phyloP scores from a whole-genome alignment of 2,888 invertebrate genomes.

The Pyrochroa serraticornis region DNA sequence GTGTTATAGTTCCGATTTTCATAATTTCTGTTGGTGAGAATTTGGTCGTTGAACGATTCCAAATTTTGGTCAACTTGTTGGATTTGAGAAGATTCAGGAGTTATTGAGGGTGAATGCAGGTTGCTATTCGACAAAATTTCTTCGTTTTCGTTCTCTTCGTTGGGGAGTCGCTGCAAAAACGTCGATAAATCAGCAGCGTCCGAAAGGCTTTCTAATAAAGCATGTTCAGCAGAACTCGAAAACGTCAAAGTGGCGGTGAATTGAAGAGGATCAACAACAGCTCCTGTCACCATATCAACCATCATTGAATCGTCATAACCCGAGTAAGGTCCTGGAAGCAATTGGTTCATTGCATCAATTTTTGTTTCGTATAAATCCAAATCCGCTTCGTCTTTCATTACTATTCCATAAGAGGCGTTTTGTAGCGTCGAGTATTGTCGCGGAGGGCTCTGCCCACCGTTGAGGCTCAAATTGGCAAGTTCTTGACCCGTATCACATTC shows the following conservation, averaged over 20 bases:
- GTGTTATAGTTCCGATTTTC: conserved; percentile 48
- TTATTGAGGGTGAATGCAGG: conserved; percentile 74
- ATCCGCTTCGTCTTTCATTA: conserved; percentile 79
- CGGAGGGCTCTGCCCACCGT: conserved; percentile 57
- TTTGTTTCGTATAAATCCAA: conserved; percentile 74
- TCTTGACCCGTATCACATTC: conserved; percentile 78
- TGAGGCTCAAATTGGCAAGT: conserved; percentile 59
- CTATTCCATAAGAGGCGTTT: conserved; percentile 79
- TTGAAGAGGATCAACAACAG: conserved; percentile 81
- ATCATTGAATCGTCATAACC: conserved; percentile 70
- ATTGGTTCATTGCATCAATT: conserved; percentile 70
- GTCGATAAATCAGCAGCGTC: conserved; percentile 78
- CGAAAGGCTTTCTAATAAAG: conserved; percentile 76
- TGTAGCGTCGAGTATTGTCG: conserved; percentile 78
- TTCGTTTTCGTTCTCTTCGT: conserved; percentile 65
- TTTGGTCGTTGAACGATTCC: conserved; percentile 79
- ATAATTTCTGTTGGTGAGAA: conserved; percentile 59
- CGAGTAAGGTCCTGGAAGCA: conserved; percentile 64
- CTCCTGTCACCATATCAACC: conserved; percentile 78
- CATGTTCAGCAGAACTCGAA: conserved; percentile 77
- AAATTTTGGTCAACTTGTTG: conserved; percentile 64
- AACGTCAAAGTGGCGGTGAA: conserved; percentile 84
- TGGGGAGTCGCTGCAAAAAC: conserved; percentile 74
- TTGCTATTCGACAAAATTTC: conserved; percentile 71
- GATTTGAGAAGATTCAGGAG: conserved; percentile 67